These are phyloP conservation scores for Fregata magnificens DNA, from an alignment of 2,113 vertebrate genomes.

Conservation along the genomic window DNA sequence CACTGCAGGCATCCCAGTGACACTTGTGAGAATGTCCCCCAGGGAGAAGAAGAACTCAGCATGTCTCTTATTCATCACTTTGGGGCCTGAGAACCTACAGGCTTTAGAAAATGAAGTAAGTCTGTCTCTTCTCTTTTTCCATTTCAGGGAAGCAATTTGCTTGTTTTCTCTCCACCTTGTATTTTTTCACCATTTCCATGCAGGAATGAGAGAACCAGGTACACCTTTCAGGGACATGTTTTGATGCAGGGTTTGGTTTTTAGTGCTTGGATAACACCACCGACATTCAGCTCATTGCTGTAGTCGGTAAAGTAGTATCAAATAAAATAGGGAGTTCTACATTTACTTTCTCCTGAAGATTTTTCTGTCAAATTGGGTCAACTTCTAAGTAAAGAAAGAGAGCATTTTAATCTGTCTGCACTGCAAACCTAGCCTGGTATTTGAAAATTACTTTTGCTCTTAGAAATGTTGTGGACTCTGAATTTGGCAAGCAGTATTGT, in stretches of 20 bases:
- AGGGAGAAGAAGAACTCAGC: background rate
- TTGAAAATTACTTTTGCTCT: conserved; percentile 3
- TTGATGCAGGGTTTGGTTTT: background rate
- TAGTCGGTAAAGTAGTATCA: background rate
- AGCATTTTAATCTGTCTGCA: conserved; percentile 10
- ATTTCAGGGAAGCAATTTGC: background rate
- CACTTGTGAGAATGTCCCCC: rapidly evolving
- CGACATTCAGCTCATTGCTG: background rate
- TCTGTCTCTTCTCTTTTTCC: background rate
- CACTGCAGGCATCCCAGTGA: background rate
- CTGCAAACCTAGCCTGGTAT: background rate
- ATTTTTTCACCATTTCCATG: background rate
- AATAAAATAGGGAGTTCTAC: background rate
- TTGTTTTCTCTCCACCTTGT: background rate
- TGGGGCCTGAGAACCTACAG: background rate
- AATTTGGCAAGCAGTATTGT: background rate
- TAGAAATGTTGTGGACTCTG: background rate
- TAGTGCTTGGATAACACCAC: background rate
- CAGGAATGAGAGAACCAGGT: background rate
- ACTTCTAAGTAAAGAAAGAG: background rate
- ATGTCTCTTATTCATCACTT: background rate
- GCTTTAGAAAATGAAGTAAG: background rate
- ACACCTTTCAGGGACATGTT: background rate
- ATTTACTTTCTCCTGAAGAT: background rate
- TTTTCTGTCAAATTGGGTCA: conserved; percentile 21